Percentiles rank a stretch among this genome's conserved stretches.
Evolutionary conservation across 2,113 vertebrate species (phyloP).

Genomic region (Austrofundulus limnaeus): DNA sequence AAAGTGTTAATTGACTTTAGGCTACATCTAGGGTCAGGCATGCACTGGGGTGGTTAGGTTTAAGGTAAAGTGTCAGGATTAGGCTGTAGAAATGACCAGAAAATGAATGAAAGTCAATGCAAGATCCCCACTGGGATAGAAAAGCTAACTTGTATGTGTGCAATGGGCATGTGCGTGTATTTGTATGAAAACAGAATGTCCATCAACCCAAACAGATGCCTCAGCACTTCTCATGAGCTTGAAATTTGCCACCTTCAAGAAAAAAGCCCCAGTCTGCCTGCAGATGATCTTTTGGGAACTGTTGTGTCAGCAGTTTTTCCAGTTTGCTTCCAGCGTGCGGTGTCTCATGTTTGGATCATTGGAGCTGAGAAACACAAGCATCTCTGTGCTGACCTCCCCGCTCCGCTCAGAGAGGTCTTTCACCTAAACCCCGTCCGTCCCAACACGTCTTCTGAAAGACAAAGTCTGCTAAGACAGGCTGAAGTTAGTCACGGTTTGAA

Average conservation of each 20-base stretch:
- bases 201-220: conserved; percentile 19
- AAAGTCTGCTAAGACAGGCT: conserved; percentile 32
- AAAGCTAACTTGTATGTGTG: no score
- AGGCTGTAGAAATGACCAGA: no score
- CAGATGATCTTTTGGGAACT: conserved; percentile 23
- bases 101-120: no score
- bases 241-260: conserved; percentile 57
- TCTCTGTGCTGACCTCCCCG: conserved; percentile 51
- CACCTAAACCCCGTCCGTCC: conserved; percentile 32
- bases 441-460: conserved; percentile 15
- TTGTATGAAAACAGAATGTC: conserved; percentile 23
- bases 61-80: no score
- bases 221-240: conserved; percentile 52
- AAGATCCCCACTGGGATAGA: no score
- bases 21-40: no score
- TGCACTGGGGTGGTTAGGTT: no score
- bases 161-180: no score
- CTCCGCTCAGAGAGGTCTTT: conserved; percentile 59
- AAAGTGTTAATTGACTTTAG: no score
- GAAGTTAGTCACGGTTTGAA: conserved; percentile 11
- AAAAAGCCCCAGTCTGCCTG: conserved; percentile 49
- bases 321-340: conserved; percentile 47
- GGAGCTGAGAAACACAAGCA: conserved; percentile 44
- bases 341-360: conserved; percentile 52
- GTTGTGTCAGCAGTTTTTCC: conserved; percentile 53